phyloP scores from a whole-genome alignment of 2,888 invertebrate genomes.

The Apodemia duryi region DNA sequence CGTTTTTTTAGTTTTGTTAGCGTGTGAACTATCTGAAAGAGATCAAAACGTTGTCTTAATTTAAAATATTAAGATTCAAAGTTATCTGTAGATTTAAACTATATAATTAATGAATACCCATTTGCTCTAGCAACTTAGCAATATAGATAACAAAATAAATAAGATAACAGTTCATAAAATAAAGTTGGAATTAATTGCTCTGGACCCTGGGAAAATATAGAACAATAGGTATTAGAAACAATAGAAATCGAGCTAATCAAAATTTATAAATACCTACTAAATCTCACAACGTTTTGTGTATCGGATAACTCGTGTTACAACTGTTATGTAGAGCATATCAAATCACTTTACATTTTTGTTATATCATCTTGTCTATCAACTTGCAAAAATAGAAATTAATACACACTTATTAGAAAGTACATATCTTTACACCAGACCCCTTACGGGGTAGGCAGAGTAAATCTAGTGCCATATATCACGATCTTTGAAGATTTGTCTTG shows the following conservation, averaged over 20 bases:
- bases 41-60: background rate
- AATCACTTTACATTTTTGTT: constrained; percentile 6
- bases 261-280: constrained; percentile 1
- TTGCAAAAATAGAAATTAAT: constrained; percentile 11
- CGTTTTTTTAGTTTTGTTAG: constrained; percentile 10
- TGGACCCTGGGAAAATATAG: constrained; percentile 4
- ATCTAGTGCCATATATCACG: no score
- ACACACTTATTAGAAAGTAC: background rate
- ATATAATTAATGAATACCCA: background rate
- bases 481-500: no score
- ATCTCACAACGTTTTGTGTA: background rate
- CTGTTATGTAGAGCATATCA: constrained; percentile 7
- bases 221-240: constrained; percentile 12
- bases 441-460: no score
- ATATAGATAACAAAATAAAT: background rate
- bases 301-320: constrained; percentile 9
- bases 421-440: background rate
- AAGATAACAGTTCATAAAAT: constrained; percentile 7
- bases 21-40: constrained; percentile 8
- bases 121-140: background rate
- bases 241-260: constrained; percentile 7
- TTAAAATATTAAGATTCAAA: background rate
- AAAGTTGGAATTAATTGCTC: background rate
- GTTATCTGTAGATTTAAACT: background rate
- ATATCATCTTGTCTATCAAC: constrained; percentile 12